Conservation (phyloP, 2,888 invertebrate genomes). For the Ferrisia virgata region DNA sequence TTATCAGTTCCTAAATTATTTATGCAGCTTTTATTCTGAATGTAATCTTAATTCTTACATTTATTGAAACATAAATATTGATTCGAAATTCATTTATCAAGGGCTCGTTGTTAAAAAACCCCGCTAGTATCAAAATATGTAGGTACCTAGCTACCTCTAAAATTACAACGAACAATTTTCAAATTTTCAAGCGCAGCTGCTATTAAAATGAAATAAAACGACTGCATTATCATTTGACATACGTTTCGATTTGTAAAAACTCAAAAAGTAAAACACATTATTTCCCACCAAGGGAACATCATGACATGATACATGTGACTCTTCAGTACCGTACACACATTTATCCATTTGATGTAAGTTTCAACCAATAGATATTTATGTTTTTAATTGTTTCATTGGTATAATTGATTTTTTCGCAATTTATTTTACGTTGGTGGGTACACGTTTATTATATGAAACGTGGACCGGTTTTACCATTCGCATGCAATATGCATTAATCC, state of each 20-base stretch:
- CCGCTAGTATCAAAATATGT: background rate
- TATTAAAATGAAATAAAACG: background rate
- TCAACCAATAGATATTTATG: background rate
- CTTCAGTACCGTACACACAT: background rate
- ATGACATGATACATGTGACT: background rate
- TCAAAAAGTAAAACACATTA: background rate
- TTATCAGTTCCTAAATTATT: background rate
- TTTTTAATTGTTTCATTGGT: background rate
- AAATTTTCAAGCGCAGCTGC: background rate
- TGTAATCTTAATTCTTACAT: background rate
- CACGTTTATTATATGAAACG: background rate
- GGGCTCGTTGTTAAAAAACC: background rate
- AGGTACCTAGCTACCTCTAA: background rate
- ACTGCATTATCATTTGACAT: conserved; percentile 2
- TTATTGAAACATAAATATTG: background rate
- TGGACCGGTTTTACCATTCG: background rate
- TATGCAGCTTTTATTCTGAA: too few relatives aligned
- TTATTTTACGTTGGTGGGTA: background rate
- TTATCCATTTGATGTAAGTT: background rate
- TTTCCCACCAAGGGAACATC: too few relatives aligned
- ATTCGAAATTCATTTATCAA: background rate
- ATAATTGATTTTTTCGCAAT: conserved; percentile 7
- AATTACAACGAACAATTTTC: background rate
- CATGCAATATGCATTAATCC: background rate
- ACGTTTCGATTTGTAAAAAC: conserved; percentile 2